Base-by-base conservation (phyloP, 2,113 vertebrate species). In the Myrmecobius fasciatus region DNA sequence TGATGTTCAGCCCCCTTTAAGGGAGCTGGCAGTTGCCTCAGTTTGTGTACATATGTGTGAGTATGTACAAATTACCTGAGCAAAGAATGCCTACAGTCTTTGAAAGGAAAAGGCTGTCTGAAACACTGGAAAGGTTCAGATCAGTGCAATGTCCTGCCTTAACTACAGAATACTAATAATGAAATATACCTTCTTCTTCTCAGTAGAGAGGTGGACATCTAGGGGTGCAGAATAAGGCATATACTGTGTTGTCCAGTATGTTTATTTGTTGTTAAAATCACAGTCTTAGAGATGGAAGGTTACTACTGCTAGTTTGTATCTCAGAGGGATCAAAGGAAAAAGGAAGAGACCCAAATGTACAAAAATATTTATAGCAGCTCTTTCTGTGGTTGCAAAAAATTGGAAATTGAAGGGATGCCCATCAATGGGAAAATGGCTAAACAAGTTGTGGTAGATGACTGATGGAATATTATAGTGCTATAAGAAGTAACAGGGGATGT, bases 21-120 rank as follows among this genome's bases (percentile, higher is more conserved):
- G 36, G 67, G n/a, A 83, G 91, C 93, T 92, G 97, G 94, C 75
- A 91, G 20, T 28, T 47, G 24, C 36, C 51, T 53, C 7, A 43
- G 91, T 43, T 17, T 31, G 14, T 46, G 25, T 51, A 17, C 28
- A 25, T 26, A 25, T 2, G 28, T 47, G 47, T 48, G 53, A 0
- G 22, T 14, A 52, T 89, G 91, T 88, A 89, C 48, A 47, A 47
- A 92, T 47, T 49, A 53, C 25, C 53, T 93, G 89, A 24, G 22
- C 0, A 91, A 83, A 94, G 12, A 25, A 12, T 4, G 53, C 17
- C 51, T 46, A 31, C 47, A 48, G 67, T 25, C 49, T 46, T 48
- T 90, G 36, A 91, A 52, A 43, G 56, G 89, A 94, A 93, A 7
- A 22, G 47, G 31, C 20, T 28, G 47, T 43, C 6, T 43, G n/a